These are phyloP conservation scores for Umimayanthus chanpuru DNA, from an alignment of 92 coral and sea anemone species.

Conservation along the genomic window DNA sequence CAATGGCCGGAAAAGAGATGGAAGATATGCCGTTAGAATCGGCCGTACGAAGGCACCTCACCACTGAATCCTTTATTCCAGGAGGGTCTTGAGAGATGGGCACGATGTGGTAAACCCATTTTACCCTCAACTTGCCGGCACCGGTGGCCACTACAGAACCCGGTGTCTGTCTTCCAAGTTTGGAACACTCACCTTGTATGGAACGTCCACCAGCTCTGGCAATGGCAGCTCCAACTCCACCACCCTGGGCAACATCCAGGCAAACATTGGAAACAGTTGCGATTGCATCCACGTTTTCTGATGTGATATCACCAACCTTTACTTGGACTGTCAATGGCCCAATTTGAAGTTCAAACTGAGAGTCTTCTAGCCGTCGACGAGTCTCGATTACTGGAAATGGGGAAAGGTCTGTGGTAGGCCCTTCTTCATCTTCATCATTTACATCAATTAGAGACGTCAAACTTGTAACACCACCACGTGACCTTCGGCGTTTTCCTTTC, in stretches of 20 bases:
- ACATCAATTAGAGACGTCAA: neutral
- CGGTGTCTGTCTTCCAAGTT: neutral
- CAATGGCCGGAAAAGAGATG: constrained; percentile 79
- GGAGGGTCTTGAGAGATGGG: constrained; percentile 9
- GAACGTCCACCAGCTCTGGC: constrained; percentile 62
- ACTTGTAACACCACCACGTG: neutral
- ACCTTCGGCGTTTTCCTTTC: constrained; percentile 1
- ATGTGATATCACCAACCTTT: constrained; percentile 73
- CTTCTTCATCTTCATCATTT: constrained; percentile 21
- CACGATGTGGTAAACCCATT: constrained; percentile 64
- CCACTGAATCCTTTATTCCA: constrained; percentile 41
- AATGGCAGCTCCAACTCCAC: constrained; percentile 69
- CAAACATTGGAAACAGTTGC: constrained; percentile 54
- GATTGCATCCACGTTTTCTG: constrained; percentile 79
- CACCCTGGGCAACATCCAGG: constrained; percentile 47
- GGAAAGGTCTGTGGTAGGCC: neutral
- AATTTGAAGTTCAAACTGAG: constrained; percentile 23
- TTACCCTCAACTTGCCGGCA: constrained; percentile 58
- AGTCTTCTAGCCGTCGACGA: neutral
- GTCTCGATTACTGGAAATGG: neutral
- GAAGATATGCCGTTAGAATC: constrained; percentile 48
- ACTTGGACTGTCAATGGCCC: constrained; percentile 61
- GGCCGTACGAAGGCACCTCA: constrained; percentile 56
- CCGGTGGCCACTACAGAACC: constrained; percentile 44
- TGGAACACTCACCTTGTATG: constrained; percentile 49